Base-by-base conservation (phyloP, 2,797 vertebrate species). In the Oryzias dopingdopingensis region DNA sequence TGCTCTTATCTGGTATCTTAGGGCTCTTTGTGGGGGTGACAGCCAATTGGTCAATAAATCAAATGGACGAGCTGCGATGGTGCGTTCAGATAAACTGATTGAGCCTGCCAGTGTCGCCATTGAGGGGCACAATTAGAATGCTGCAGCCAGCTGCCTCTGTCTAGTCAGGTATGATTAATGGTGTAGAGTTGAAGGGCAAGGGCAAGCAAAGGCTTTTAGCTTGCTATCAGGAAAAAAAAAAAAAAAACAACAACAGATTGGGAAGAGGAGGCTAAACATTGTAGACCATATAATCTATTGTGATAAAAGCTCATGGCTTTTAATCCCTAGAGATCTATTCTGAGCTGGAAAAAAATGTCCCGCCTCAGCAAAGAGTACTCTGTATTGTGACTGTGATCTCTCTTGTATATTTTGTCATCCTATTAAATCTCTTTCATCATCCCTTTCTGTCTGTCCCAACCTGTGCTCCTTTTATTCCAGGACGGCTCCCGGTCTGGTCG, bases 401-500 rank as follows among this genome's bases (percentile, higher is more conserved):
- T 37, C 10, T 37, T 37, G 32, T 10, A 37, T 37, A 37, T 37
- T 37, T 37, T 22, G 12, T 37, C 32, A 13, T 37, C 32, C 32
- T 37, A 37, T 37, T 37, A 37, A 37, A 43, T 57, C 23, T 47
- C 24, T 59, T 4, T 14, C 45, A 7, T 0, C 17, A 20, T 26
- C 48, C 44, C 41, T 42, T 68, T 57, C 46, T 18, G 49, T 72
- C 44, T 48, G 32, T 45, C 24, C 43, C 6, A 3, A 70, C 42
- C 32, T 37, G 32, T 37, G 10, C 44, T 62, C 41, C 42, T 29
- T 70, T 42, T 48, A 70, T 44, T 43, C 67, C 62, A 91, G 96
- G 95, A 97, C 74, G 95, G 95, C 67, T 93, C 94, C 6, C 94
- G 95, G 52, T 93, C 93, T 42, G 92, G 94, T 50, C 90, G 94